These are phyloP conservation scores for Toxotes jaculatrix DNA, from an alignment of 2,113 vertebrate species.

Conservation along the genomic window DNA sequence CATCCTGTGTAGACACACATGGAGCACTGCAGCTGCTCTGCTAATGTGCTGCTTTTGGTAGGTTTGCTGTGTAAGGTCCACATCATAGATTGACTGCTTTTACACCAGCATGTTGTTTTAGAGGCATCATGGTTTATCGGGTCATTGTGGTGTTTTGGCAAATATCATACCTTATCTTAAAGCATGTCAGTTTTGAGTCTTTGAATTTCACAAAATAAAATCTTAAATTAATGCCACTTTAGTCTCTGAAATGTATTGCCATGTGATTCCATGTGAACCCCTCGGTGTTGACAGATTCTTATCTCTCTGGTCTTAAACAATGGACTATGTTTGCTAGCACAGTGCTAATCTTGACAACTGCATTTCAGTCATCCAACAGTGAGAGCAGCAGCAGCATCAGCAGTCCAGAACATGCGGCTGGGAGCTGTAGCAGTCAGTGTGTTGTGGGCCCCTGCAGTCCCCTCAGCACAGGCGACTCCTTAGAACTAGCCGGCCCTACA, in stretches of 20 bases:
- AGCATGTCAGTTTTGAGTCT: no score
- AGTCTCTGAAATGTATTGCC: background rate
- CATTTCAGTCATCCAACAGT: slow-evolving; percentile 82
- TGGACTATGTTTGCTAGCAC: background rate
- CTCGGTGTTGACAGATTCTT: background rate
- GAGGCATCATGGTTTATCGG: background rate
- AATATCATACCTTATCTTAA: background rate
- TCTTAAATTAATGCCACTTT: background rate
- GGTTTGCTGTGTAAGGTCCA: background rate
- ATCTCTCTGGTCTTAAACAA: background rate
- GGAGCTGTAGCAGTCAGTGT: slow-evolving; percentile 75
- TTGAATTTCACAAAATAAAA: background rate
- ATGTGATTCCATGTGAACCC: background rate
- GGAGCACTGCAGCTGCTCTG: background rate
- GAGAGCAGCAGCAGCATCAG: slow-evolving; percentile 83
- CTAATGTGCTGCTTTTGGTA: background rate
- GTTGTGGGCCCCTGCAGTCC: slow-evolving; percentile 78
- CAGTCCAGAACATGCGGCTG: slow-evolving; percentile 78
- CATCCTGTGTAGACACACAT: background rate
- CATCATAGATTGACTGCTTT: background rate
- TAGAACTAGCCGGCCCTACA: slow-evolving; percentile 55
- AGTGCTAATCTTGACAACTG: slow-evolving; percentile 16
- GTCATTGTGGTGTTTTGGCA: background rate
- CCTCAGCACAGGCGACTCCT: slow-evolving; percentile 53
- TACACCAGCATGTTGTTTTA: background rate